Percentiles rank a stretch among this genome's conserved stretches.
Evolutionary conservation across 2,113 vertebrate genomes (phyloP).

Genomic region (Hyperopisus bebe): DNA sequence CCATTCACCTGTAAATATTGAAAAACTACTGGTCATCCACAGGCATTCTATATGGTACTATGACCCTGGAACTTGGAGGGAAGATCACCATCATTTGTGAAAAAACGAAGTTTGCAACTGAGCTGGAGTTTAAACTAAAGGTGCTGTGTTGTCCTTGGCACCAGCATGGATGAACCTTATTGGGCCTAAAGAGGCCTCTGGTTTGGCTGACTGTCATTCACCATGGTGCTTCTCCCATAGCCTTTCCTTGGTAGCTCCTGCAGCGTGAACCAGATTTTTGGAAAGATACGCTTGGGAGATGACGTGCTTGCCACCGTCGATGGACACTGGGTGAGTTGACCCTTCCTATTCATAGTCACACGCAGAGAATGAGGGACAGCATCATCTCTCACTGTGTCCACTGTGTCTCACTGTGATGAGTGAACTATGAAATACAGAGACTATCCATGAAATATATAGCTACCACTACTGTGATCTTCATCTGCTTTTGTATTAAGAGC

Average conservation of each 20-base stretch:
- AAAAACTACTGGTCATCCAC: slow-evolving; percentile 8
- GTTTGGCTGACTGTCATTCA: not conserved
- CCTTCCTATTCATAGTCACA: not conserved
- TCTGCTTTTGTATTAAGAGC: not conserved
- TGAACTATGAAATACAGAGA: not conserved
- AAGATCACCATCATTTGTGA: slow-evolving; percentile 84
- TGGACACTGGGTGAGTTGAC: slow-evolving; percentile 80
- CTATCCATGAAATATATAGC: not conserved
- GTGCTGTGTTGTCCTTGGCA: slow-evolving; percentile 45
- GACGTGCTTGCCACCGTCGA: slow-evolving; percentile 73
- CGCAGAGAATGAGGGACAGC: not conserved
- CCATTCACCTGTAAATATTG: not conserved
- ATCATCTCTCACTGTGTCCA: not conserved
- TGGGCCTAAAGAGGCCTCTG: not conserved
- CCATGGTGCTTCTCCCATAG: slow-evolving; percentile 45
- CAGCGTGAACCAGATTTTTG: slow-evolving; percentile 83
- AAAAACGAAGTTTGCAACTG: slow-evolving; percentile 73
- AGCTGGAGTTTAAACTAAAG: slow-evolving; percentile 94
- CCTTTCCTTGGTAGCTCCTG: slow-evolving; percentile 81
- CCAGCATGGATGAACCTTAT: not conserved
- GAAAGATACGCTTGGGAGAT: slow-evolving; percentile 77
- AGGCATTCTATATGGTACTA: slow-evolving; percentile 91
- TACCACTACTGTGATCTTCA: not conserved
- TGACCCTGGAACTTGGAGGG: slow-evolving; percentile 90
- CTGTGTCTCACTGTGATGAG: not conserved